Base-by-base conservation (phyloP, 2,113 vertebrate genomes). In the Chaetodon auriga region DNA sequence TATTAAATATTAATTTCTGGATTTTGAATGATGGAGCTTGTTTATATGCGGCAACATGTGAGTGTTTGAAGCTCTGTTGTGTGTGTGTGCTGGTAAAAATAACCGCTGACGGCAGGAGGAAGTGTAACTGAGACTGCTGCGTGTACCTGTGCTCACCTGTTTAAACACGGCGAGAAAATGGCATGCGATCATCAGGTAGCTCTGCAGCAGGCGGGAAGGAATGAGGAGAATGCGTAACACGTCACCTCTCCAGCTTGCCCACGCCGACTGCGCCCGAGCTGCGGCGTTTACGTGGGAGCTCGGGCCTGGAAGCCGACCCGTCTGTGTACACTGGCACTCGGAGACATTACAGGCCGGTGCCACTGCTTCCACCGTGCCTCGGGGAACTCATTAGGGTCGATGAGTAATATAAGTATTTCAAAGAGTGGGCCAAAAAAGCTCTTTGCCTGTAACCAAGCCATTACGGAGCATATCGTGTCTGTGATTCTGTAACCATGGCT, bases 141-240 rank as follows among this genome's bases (percentile, higher is more conserved):
- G n/a, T 43, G 14, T 1, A 18, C 3, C 23, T 18, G n/a, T 21
- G 46, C 19, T 64, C 55, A 30, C 69, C n/a, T 55, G 38, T 30
- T 8, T 23, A 4, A 55, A 49, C 63, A 63, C 38, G 5, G 46
- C 14, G 6, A 43, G 6, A 43, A 97, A 90, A 97, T 97, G 97
- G 97, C 21, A 8, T n/a, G 16, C 25, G 53, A 19, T 75, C 49
- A 62, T n/a, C 58, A 78, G 72, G 5, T 78, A 35, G 16, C 9
- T 74, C 30, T 68, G 61, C 18, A 48, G 25, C 45, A 19, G 76
- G 64, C 62, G 55, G 25, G 45, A 38, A 83, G 25, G 82, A 91
- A 90, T 81, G 77, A 46, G 11, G 13, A 51, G 78, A 12, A 87
- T 89, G 85, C 51, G 43, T 36, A 60, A 79, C 38, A 84, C 87